Evolutionary conservation across 2,797 vertebrate species (phyloP), one percentile per base, ranked within the genome.

Genomic region (Tiaroga cobitis): DNA sequence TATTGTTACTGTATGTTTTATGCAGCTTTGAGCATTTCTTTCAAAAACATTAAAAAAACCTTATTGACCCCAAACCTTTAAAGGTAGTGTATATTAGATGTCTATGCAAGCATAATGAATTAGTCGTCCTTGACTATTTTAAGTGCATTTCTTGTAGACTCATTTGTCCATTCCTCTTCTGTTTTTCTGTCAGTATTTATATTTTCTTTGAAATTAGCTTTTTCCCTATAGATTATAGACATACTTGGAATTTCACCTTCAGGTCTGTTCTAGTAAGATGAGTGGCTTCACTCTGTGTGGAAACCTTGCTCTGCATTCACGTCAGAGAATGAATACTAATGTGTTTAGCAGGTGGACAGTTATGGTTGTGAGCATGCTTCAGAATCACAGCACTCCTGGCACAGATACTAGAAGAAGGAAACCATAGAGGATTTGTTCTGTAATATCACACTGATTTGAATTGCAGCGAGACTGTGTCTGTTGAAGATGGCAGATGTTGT

Each of bases 281-380:
- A 82, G 43, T 18, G 13, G n/a, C 67, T 82, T 49, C 24, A 29
- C 39, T n/a, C 29, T 16, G 49, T 83, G 69, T 89, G 82, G 80
- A 85, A 85, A 85, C 11, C 18, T 67, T 54, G 72, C 82, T 74
- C 41, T 78, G 77, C 6, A 21, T 56, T 82, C 68, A 41, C 37
- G 3, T 39, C 61, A 24, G 39, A 69, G 54, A 37, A 75, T 63
- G 75, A 80, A 77, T 51, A 46, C 39, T 56, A 61, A 88, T 88
- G 72, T 67, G 68, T 85, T 87, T 81, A 88, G 34, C 89, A 88
- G 83, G 83, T 88, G 83, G 49, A 80, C 24, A 11, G 54, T 86
- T 51, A 78, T 67, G 56, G 70, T 75, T 65, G 21, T n/a, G 43
- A 68, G 63, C 15, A 54, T 54, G 68, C 34, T 82, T 82, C 54